These are phyloP conservation scores for Macropodus opercularis DNA, from an alignment of 2,797 vertebrate genomes.

Conservation along the genomic window DNA sequence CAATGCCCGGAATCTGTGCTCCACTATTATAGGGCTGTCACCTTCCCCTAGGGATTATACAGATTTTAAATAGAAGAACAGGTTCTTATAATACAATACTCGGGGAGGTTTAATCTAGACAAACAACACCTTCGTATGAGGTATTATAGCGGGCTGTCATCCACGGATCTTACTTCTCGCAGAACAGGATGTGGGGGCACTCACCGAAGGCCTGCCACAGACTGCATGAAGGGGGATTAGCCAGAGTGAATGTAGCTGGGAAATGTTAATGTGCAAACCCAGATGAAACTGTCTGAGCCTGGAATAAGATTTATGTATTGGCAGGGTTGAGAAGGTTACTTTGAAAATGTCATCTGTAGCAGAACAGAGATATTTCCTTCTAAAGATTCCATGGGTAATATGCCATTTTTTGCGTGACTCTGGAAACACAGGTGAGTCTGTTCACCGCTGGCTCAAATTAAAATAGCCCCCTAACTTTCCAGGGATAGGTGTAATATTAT, in stretches of 20 bases:
- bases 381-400: conserved; percentile 21
- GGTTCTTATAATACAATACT: conserved; percentile 60
- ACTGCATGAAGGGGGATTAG: conserved; percentile 69
- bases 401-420: conserved; percentile 21
- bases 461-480: neutral
- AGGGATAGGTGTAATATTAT: too few species aligned
- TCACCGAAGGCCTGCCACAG: conserved; percentile 44
- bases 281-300: conserved; percentile 53
- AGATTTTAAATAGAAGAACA: conserved; percentile 73
- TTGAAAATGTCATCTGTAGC: conserved; percentile 57
- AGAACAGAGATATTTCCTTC: conserved; percentile 41
- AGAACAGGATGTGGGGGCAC: conserved; percentile 14
- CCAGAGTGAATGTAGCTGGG: conserved; percentile 53
- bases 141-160: conserved; percentile 72
- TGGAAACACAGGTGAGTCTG: neutral
- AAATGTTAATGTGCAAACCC: conserved; percentile 63
- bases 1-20: conserved; percentile 69
- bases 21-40: conserved; percentile 75
- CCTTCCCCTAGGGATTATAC: conserved; percentile 74
- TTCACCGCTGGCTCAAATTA: conserved; percentile 4
- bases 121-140: conserved; percentile 75
- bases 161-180: conserved; percentile 32
- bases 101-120: conserved; percentile 74
- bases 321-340: conserved; percentile 43
- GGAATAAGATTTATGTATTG: conserved; percentile 51